Percentiles rank a stretch among this genome's conserved stretches.
phyloP scores from a whole-genome alignment of 1,140 invertebrate species.

The Megathymus violae region DNA sequence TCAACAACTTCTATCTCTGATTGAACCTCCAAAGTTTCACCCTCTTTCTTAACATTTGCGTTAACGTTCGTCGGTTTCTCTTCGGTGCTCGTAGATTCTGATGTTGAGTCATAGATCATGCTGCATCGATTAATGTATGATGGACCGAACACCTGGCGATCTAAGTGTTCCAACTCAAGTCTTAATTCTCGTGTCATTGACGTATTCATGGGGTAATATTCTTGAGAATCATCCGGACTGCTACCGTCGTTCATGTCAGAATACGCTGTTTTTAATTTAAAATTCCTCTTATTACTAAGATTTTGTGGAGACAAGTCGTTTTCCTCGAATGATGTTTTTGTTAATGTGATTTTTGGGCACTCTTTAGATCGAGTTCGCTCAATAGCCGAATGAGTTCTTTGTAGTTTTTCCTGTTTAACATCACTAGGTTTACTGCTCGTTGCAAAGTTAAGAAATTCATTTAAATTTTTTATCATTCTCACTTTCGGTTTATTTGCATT shows the following conservation, averaged over 20 bases:
- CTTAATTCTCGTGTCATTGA: constrained; percentile 92
- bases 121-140: constrained; percentile 70
- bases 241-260: constrained; percentile 84
- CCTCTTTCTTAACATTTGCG: constrained; percentile 51
- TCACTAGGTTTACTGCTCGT: constrained; percentile 85
- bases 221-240: constrained; percentile 90
- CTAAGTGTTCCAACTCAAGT: constrained; percentile 91
- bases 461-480: constrained; percentile 92
- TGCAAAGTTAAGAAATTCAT: constrained; percentile 92
- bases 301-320: constrained; percentile 66
- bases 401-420: constrained; percentile 59
- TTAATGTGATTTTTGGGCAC: constrained; percentile 67
- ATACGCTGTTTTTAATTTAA: constrained; percentile 52
- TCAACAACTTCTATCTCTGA: constrained; percentile 52
- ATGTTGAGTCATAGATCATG: constrained; percentile 70
- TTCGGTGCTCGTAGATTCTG: constrained; percentile 72
- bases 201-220: constrained; percentile 94
- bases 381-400: constrained; percentile 62
- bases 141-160: constrained; percentile 89
- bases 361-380: constrained; percentile 55
- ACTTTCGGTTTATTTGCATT: constrained; percentile 63
- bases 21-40: constrained; percentile 50
- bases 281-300: constrained; percentile 47
- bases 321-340: constrained; percentile 65
- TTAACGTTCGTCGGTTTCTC: constrained; percentile 73